Evolutionary conservation across 1,140 invertebrate genomes (phyloP).

Genomic region (silkworm (Bombyx mori)): ASM3026992v2 NC_085125.1:4561001-4561500

Average conservation of each 20-base stretch:
- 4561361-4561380: not conserved
- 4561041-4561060: not conserved
- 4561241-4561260: slow-evolving; percentile 51
- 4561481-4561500: slow-evolving; percentile 37
- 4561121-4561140: slow-evolving; percentile 9
- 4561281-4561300: slow-evolving; percentile 16
- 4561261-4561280: slow-evolving; percentile 46
- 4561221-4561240: slow-evolving; percentile 59
- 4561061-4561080: too few species aligned
- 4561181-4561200: slow-evolving; percentile 13
- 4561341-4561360: not conserved
- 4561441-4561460: slow-evolving; percentile 12
- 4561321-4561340: not conserved
- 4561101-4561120: slow-evolving; percentile 5
- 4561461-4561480: slow-evolving; percentile 14
- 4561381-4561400: slow-evolving; percentile 1
- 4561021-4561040: slow-evolving; percentile 2
- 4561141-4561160: slow-evolving; percentile 9
- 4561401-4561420: not conserved
- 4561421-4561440: not conserved
- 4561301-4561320: slow-evolving; percentile 11
- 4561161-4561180: slow-evolving; percentile 3
- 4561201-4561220: slow-evolving; percentile 35
- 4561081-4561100: not conserved
- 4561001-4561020: slow-evolving; percentile 9